These are phyloP conservation scores for Callocephalon fimbriatum DNA, from an alignment of 2,113 vertebrate genomes.

Conservation along the genomic window DNA sequence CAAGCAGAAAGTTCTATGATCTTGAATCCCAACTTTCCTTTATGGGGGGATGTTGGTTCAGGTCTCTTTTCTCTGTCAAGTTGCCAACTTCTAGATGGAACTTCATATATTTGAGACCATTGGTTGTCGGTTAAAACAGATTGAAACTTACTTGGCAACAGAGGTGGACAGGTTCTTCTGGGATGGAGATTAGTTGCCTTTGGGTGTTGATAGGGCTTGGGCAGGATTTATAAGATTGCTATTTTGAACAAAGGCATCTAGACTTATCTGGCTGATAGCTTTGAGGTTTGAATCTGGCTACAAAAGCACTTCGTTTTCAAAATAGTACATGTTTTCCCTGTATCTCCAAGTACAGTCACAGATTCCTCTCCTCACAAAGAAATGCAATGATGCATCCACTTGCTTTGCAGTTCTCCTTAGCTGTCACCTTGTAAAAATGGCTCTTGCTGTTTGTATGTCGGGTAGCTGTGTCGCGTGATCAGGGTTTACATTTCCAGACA, in stretches of 20 bases:
- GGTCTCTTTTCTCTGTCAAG: background rate
- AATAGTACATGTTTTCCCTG: background rate
- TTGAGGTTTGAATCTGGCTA: background rate
- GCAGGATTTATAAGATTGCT: background rate
- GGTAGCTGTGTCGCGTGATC: fast-evolving
- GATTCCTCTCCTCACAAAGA: background rate
- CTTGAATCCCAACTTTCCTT: background rate
- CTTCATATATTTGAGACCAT: background rate
- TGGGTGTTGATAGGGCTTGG: background rate
- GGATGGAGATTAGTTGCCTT: background rate
- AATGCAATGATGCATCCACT: background rate
- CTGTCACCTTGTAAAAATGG: background rate
- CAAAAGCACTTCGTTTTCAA: background rate
- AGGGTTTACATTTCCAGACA: background rate
- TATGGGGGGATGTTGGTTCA: background rate
- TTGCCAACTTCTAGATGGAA: background rate
- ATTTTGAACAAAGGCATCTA: background rate
- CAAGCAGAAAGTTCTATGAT: background rate
- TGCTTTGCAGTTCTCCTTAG: background rate
- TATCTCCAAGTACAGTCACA: background rate
- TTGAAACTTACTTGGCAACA: background rate
- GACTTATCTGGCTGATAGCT: background rate
- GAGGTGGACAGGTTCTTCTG: background rate
- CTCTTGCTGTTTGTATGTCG: fast-evolving
- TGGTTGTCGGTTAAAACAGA: background rate